Evolutionary conservation across 2,888 invertebrate genomes (phyloP).

Genomic region (Pteria penguin): DNA sequence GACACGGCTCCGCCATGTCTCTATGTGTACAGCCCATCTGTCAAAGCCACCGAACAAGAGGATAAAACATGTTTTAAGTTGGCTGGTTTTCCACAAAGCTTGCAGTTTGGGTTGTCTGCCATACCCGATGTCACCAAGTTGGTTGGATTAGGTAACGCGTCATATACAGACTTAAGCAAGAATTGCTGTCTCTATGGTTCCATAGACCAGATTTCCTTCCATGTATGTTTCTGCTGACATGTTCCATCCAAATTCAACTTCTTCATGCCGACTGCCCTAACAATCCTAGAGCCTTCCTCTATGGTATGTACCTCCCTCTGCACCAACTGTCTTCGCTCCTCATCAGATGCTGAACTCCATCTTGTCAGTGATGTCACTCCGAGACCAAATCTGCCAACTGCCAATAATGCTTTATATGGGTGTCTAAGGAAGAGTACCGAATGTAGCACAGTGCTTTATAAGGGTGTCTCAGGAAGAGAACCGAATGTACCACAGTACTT

Average conservation of each 20-base stretch:
- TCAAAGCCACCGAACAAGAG: constrained; percentile 7
- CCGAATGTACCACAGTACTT: too few relatives aligned
- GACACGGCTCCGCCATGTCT: constrained; percentile 9
- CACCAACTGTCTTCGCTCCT: too few relatives aligned
- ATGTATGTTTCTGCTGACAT: not conserved
- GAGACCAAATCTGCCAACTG: too few relatives aligned
- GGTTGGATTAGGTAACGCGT: constrained; percentile 16
- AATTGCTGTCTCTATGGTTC: constrained; percentile 4
- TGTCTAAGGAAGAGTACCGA: too few relatives aligned
- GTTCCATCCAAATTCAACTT: not conserved
- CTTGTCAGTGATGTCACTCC: too few relatives aligned
- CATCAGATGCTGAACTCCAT: too few relatives aligned
- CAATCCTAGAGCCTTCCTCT: too few relatives aligned
- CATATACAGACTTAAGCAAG: constrained; percentile 7
- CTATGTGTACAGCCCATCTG: constrained; percentile 23
- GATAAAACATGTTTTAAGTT: constrained; percentile 27
- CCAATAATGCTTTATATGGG: too few relatives aligned
- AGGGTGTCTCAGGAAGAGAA: too few relatives aligned
- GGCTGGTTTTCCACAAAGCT: constrained; percentile 30
- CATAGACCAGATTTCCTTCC: constrained; percentile 14
- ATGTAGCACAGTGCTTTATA: too few relatives aligned
- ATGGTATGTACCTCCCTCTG: too few relatives aligned
- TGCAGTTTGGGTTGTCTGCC: not conserved
- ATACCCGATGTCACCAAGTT: constrained; percentile 9
- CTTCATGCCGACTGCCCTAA: not conserved